phyloP scores from a whole-genome alignment of 2,113 vertebrate genomes.

The Heterotilapia buettikoferi region DNA sequence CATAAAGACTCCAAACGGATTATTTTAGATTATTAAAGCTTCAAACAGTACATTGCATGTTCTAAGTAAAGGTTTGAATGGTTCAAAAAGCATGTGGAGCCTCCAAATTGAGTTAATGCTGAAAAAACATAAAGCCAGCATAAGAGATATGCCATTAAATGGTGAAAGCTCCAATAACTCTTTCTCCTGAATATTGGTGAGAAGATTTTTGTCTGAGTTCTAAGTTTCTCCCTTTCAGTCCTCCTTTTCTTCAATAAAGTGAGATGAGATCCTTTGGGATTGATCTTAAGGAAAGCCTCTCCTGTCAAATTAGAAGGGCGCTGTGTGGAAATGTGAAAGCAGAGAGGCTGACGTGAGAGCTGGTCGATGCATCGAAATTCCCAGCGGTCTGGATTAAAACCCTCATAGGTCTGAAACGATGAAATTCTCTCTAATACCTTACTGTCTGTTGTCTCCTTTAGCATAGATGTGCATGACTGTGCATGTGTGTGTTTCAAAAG shows the following conservation, averaged over 20 bases:
- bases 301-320: neutral
- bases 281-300: neutral
- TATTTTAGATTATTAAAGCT: neutral
- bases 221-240: neutral
- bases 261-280: slow-evolving; percentile 5
- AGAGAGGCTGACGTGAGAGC: neutral
- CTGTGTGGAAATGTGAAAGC: neutral
- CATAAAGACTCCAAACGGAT: neutral
- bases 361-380: neutral
- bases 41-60: neutral
- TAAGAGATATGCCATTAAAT: neutral
- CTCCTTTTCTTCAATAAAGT: neutral
- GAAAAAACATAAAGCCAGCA: neutral
- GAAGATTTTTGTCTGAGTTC: neutral
- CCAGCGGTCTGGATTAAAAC: neutral
- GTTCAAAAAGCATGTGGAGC: neutral
- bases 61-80: neutral
- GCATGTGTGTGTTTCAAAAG: neutral
- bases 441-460: neutral
- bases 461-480: neutral
- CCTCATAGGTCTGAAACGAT: neutral
- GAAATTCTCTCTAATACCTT: neutral
- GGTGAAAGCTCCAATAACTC: neutral
- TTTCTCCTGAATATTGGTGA: neutral
- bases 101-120: neutral